phyloP scores from a whole-genome alignment of 2,888 invertebrate genomes.

The Sarcophaga caerulescens region DNA sequence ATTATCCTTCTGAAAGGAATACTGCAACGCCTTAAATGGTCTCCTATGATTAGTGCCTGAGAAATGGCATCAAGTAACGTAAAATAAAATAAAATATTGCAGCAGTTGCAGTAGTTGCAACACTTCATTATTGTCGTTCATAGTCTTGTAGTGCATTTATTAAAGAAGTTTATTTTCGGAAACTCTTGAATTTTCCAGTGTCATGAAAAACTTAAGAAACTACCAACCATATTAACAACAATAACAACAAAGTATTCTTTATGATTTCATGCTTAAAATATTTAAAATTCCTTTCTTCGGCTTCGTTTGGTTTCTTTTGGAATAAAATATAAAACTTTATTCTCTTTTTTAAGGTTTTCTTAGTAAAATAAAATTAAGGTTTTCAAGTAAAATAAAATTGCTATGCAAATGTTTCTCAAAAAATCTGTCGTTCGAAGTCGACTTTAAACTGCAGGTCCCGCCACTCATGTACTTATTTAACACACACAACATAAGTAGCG shows the following conservation, averaged over 20 bases:
- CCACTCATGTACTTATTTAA: too few relatives aligned
- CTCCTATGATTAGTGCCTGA: not conserved
- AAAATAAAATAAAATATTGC: conserved; percentile 15
- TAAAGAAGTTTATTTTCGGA: too few relatives aligned
- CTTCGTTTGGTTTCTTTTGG: not conserved
- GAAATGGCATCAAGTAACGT: not conserved
- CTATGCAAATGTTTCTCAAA: too few relatives aligned
- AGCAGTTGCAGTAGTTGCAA: not conserved
- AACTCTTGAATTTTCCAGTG: conserved; percentile 1
- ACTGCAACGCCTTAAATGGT: conserved; percentile 56
- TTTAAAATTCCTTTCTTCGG: conserved; percentile 30
- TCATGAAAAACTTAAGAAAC: conserved; percentile 17
- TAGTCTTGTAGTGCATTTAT: too few relatives aligned
- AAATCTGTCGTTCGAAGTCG: too few relatives aligned
- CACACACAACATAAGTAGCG: too few relatives aligned
- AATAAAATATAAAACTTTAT: not conserved
- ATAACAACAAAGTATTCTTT: conserved; percentile 4
- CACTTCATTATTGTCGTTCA: conserved; percentile 34
- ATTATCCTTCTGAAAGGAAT: conserved; percentile 35
- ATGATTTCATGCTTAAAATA: conserved; percentile 42
- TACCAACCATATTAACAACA: not conserved
- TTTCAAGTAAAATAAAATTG: too few relatives aligned
- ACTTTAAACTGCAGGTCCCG: too few relatives aligned
- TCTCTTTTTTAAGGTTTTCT: too few relatives aligned
- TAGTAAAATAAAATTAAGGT: too few relatives aligned